Evolutionary conservation across 2,888 invertebrate genomes (phyloP).

Genomic region (Latrodectus hesperus): DNA sequence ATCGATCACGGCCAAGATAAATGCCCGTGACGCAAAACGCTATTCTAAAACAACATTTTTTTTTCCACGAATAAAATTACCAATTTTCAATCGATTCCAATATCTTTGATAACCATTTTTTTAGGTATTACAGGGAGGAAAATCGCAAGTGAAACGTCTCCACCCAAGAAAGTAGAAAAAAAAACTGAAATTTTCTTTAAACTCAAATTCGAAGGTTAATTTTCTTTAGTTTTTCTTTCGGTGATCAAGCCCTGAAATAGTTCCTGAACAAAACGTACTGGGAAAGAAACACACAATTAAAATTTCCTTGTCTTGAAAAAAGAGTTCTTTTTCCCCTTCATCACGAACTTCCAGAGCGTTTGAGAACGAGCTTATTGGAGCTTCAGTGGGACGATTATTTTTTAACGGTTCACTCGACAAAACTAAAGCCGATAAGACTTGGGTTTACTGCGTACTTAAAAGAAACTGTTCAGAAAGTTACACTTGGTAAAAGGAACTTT

Average conservation of each 20-base stretch:
- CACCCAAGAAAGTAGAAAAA: no score
- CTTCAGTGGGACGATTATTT: not conserved
- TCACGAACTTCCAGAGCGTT: no score
- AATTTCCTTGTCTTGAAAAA: no score
- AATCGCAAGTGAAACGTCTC: no score
- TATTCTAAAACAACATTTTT: conserved; percentile 5
- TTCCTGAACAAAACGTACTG: no score
- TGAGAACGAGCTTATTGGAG: no score
- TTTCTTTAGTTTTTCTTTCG: not conserved
- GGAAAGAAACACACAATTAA: no score
- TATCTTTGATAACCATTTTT: conserved; percentile 3
- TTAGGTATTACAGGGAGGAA: no score
- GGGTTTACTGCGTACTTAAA: not conserved
- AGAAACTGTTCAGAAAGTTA: not conserved
- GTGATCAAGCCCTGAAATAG: not conserved
- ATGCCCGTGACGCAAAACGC: conserved; percentile 52
- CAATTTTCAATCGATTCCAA: conserved; percentile 23
- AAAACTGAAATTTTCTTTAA: no score
- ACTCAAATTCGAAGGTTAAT: not conserved
- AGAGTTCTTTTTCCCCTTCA: no score
- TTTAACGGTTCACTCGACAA: not conserved
- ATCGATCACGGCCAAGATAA: conserved; percentile 64
- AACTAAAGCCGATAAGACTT: not conserved
- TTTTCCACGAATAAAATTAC: conserved; percentile 25
- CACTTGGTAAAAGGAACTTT: not conserved